Conservation (phyloP, 2,888 invertebrate genomes). For the Melanostoma mellinum region DNA sequence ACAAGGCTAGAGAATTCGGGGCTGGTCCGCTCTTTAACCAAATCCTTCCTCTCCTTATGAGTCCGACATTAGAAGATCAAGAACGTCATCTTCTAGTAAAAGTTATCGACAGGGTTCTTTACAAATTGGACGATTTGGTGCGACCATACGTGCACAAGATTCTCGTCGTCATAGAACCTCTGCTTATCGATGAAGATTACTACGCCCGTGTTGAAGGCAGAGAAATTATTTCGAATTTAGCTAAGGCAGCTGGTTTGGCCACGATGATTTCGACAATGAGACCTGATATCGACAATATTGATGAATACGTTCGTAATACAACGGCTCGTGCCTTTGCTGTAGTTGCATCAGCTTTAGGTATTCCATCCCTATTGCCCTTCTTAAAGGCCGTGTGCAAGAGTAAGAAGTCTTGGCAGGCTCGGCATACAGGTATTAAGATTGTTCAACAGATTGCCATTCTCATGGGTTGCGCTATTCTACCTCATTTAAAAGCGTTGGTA, state of each 20-base stretch:
- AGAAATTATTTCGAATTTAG: slow-evolving; percentile 99
- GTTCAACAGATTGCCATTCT: slow-evolving; percentile 99
- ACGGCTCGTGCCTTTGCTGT: slow-evolving; percentile 99
- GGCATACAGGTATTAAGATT: slow-evolving; percentile 99
- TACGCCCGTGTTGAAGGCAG: slow-evolving; percentile 99
- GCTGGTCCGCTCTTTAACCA: slow-evolving; percentile 99
- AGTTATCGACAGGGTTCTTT: slow-evolving; percentile 98
- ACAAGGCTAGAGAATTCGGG: slow-evolving; percentile 98
- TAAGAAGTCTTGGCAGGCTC: slow-evolving; percentile 99
- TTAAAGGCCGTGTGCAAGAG: slow-evolving; percentile 99
- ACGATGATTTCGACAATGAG: slow-evolving; percentile 99
- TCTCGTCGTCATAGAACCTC: slow-evolving; percentile 98
- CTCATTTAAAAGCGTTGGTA: slow-evolving; percentile 98
- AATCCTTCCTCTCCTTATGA: slow-evolving; percentile 99
- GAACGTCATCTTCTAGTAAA: slow-evolving; percentile 99
- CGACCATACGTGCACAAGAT: slow-evolving; percentile 99
- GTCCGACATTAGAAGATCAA: slow-evolving; percentile 99
- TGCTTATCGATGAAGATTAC: slow-evolving; percentile 99
- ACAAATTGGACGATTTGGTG: slow-evolving; percentile 98
- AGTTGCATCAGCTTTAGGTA: slow-evolving; percentile 98
- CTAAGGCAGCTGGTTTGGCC: slow-evolving; percentile 99
- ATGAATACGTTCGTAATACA: slow-evolving; percentile 99
- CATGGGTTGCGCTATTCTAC: slow-evolving; percentile 99
- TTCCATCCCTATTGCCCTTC: slow-evolving; percentile 98
- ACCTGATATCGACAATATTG: slow-evolving; percentile 99